A percentile compares a stretch with the other conserved stretches of the same genome.
Conservation (phyloP, 1,140 invertebrate genomes). For the Tribolium castaneum region DNA sequence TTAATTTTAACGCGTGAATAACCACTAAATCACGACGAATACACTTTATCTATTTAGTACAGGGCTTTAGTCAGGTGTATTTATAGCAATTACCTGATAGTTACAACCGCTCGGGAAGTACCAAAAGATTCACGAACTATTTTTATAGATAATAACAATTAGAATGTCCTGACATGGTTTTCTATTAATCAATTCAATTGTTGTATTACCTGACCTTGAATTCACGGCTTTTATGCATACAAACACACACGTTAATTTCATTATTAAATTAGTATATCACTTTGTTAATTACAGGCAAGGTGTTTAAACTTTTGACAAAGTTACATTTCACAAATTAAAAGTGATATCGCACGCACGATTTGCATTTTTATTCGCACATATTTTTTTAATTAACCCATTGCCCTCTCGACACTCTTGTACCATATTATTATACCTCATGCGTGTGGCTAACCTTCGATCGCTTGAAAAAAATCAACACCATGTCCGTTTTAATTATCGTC, state of each 20-base stretch:
- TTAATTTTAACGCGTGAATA: constrained; percentile 40
- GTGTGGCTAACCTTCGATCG: neutral
- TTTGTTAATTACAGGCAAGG: neutral
- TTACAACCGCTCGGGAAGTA: neutral
- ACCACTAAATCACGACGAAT: constrained; percentile 12
- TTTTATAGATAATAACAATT: constrained; percentile 5
- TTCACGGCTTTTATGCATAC: neutral
- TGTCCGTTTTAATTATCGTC: constrained; percentile 22
- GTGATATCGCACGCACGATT: constrained; percentile 6
- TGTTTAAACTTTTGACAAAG: constrained; percentile 10
- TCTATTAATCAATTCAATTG: neutral
- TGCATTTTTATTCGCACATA: neutral
- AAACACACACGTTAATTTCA: neutral
- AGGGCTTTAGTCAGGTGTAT: neutral
- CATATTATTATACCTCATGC: neutral
- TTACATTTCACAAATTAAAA: neutral
- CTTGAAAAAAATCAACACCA: neutral
- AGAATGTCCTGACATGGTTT: neutral
- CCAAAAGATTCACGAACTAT: neutral
- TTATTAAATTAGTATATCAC: constrained; percentile 4
- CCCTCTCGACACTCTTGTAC: neutral
- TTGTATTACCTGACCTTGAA: neutral
- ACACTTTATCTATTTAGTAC: constrained; percentile 9
- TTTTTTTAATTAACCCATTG: constrained; percentile 17
- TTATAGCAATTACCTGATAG: constrained; percentile 6